Evolutionary conservation across 2,888 invertebrate species (phyloP).

Genomic region (Drosophila acutilabella): DNA sequence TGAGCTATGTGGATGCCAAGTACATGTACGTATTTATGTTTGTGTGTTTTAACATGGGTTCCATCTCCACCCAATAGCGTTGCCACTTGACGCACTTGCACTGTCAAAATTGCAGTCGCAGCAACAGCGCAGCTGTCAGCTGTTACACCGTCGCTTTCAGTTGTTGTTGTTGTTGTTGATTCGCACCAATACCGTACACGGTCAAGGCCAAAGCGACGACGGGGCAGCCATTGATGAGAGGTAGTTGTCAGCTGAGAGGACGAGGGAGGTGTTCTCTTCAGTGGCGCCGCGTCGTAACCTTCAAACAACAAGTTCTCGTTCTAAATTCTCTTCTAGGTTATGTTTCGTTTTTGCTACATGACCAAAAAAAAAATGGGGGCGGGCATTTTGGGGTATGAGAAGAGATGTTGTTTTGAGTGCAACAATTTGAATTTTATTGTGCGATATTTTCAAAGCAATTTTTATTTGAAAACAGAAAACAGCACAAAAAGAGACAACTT

Average conservation of each 20-base stretch:
- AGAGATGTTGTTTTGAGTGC: conserved; percentile 30
- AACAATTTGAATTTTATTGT: conserved; percentile 40
- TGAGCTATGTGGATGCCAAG: conserved; percentile 16
- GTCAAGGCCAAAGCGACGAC: conserved; percentile 57
- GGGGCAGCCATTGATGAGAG: conserved; percentile 40
- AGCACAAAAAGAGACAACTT: conserved; percentile 16
- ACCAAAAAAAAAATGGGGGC: conserved; percentile 2
- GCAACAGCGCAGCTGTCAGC: conserved; percentile 63
- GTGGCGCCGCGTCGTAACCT: conserved; percentile 68
- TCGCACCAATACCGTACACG: conserved; percentile 47
- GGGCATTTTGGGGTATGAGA: background rate
- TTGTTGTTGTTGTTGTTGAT: conserved; percentile 38
- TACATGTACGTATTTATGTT: conserved; percentile 2
- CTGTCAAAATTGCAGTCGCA: conserved; percentile 58
- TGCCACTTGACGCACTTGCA: conserved; percentile 56
- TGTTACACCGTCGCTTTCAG: conserved; percentile 62
- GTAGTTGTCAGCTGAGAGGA: conserved; percentile 15
- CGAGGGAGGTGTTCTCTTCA: conserved; percentile 14
- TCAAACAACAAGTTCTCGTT: conserved; percentile 62
- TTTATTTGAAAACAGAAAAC: conserved; percentile 21
- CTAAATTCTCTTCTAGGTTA: conserved; percentile 65
- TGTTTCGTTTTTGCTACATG: conserved; percentile 35
- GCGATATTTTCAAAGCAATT: conserved; percentile 14
- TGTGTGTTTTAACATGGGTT: conserved; percentile 27
- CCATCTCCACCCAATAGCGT: conserved; percentile 45